Percentiles rank a stretch among this genome's conserved stretches.
Conservation (phyloP, 1,140 invertebrate genomes). For the Caenorhabditis inopinata region DNA sequence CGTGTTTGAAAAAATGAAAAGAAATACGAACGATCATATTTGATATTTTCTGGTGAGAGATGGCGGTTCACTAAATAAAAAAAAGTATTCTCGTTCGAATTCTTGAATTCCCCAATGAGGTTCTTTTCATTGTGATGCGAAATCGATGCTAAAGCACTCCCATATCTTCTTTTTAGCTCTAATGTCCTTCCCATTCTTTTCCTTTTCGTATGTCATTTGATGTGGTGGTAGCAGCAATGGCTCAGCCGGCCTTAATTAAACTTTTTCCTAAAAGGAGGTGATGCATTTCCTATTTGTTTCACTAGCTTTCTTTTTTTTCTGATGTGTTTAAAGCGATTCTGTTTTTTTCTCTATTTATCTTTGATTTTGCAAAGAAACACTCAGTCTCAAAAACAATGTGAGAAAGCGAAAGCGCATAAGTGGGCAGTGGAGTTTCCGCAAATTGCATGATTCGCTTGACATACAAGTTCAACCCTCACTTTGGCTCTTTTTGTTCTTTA, state of each 20-base stretch:
- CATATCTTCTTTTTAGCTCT: neutral
- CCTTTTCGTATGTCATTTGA: slow-evolving; percentile 15
- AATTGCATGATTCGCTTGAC: slow-evolving; percentile 32
- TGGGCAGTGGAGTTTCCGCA: slow-evolving; percentile 30
- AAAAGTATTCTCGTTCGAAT: neutral
- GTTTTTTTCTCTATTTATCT: neutral
- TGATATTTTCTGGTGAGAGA: too few species aligned
- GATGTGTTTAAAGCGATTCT: neutral
- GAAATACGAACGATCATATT: too few species aligned
- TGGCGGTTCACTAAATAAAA: neutral
- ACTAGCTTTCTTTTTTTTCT: neutral
- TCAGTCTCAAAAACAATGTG: slow-evolving; percentile 8
- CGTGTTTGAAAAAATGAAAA: too few species aligned
- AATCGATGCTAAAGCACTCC: slow-evolving; percentile 31
- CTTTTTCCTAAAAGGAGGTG: neutral
- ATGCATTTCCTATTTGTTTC: slow-evolving; percentile 15
- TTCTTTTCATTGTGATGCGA: slow-evolving; percentile 10
- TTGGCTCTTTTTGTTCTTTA: neutral
- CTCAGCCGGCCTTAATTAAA: slow-evolving; percentile 30
- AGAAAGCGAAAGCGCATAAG: slow-evolving; percentile 28
- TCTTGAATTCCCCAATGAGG: slow-evolving; percentile 21
- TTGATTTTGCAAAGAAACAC: neutral
- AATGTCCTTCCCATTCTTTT: neutral
- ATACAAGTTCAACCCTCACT: slow-evolving; percentile 9
- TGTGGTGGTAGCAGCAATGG: neutral